Percentiles rank a stretch among this genome's conserved stretches.
These are phyloP conservation scores for Trichonephila inaurata DNA, from an alignment of 1,140 invertebrate species.

Conservation along the genomic window DNA sequence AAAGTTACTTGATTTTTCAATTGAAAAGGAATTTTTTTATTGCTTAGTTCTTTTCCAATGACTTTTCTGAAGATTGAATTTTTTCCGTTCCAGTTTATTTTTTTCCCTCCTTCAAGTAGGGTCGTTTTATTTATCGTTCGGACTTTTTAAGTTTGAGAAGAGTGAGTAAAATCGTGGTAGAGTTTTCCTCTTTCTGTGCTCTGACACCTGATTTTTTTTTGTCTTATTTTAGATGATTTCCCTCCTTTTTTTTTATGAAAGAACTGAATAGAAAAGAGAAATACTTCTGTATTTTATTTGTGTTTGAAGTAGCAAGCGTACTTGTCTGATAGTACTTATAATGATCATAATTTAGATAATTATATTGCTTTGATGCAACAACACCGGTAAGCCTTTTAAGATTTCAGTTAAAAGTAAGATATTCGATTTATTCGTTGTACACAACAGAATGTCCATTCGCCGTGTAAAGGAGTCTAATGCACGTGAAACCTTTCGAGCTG, in stretches of 20 bases:
- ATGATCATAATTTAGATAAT: too few relatives aligned
- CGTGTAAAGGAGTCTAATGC: too few relatives aligned
- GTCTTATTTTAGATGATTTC: background rate
- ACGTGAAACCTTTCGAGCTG: too few relatives aligned
- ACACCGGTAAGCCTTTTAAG: too few relatives aligned
- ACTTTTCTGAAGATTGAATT: slow-evolving; percentile 11
- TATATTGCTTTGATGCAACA: too few relatives aligned
- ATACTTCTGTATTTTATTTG: background rate
- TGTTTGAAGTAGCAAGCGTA: background rate
- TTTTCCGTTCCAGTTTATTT: background rate
- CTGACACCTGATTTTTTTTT: background rate
- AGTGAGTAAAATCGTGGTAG: background rate
- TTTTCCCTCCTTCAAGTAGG: background rate
- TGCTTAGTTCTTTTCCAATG: background rate
- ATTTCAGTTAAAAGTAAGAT: too few relatives aligned
- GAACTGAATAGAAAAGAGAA: background rate
- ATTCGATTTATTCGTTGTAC: too few relatives aligned
- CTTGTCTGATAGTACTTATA: too few relatives aligned
- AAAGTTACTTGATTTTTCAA: slow-evolving; percentile 42
- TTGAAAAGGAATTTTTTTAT: slow-evolving; percentile 2
- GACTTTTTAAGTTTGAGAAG: background rate
- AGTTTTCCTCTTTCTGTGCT: background rate
- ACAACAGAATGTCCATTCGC: too few relatives aligned
- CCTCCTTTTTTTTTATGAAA: background rate
- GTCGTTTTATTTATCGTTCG: slow-evolving; percentile 17